Conservation (phyloP, 2,113 vertebrate genomes). For the Dicrurus megarhynchus region DNA sequence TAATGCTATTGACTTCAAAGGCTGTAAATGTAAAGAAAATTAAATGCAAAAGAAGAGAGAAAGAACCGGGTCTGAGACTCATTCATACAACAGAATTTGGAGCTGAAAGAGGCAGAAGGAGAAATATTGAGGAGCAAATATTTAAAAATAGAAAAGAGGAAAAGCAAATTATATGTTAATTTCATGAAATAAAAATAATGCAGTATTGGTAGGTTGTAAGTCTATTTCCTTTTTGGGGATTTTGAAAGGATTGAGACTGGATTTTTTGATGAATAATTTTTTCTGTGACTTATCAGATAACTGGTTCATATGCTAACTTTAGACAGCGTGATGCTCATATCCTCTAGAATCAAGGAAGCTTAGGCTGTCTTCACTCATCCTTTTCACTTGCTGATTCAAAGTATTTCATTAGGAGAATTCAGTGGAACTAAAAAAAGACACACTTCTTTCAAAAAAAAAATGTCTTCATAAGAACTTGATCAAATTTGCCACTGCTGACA, state of each 20-base stretch:
- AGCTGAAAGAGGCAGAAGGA: background rate
- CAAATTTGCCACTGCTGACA: background rate
- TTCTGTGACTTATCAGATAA: background rate
- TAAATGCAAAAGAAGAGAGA: background rate
- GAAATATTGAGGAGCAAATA: background rate
- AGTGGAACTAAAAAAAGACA: background rate
- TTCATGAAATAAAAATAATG: background rate
- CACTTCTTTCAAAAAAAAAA: background rate
- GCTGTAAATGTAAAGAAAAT: background rate
- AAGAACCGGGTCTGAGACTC: background rate
- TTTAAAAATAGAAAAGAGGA: background rate
- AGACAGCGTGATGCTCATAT: background rate
- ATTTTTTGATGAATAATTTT: background rate
- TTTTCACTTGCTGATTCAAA: background rate
- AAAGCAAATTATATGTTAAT: background rate
- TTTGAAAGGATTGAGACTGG: background rate
- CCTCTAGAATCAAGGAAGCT: background rate
- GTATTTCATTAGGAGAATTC: background rate
- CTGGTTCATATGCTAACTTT: background rate
- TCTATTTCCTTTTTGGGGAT: background rate
- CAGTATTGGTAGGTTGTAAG: background rate
- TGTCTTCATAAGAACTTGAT: background rate
- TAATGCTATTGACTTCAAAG: background rate
- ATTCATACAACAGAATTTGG: background rate
- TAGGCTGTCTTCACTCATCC: background rate